A percentile compares a stretch with the other conserved stretches of the same genome.
Evolutionary conservation across 2,113 vertebrate genomes (phyloP).

Genomic region (Proteles cristata): DNA sequence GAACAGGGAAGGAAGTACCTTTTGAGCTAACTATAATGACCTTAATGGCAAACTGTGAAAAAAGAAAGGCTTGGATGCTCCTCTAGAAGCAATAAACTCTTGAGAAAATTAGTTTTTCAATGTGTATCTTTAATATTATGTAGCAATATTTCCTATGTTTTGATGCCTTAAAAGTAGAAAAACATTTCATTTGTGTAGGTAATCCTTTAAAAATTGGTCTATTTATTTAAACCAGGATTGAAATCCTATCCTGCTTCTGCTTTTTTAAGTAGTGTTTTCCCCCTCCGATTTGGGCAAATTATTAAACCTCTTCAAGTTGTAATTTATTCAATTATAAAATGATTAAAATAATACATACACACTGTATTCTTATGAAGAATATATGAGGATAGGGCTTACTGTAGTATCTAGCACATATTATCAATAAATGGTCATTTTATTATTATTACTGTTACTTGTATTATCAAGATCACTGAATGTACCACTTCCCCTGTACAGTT

Average conservation of each 20-base stretch:
- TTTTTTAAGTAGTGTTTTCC: background rate
- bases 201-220: background rate
- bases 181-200: background rate
- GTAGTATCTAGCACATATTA: background rate
- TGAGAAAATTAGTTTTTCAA: constrained; percentile 27
- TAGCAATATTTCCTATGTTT: background rate
- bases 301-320: background rate
- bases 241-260: background rate
- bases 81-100: background rate
- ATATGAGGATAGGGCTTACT: background rate
- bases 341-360: background rate
- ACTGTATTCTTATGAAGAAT: background rate
- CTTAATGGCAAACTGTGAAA: background rate
- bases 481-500: background rate
- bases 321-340: constrained; percentile 32
- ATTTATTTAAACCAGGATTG: background rate
- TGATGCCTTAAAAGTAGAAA: background rate
- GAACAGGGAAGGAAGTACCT: background rate
- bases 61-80: background rate
- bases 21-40: background rate
- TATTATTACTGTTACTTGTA: background rate
- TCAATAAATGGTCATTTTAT: background rate
- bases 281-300: background rate
- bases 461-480: background rate
- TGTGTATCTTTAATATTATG: background rate